Evolutionary conservation across 2,113 vertebrate genomes (phyloP).

Genomic region (Coturnix japonica): DNA sequence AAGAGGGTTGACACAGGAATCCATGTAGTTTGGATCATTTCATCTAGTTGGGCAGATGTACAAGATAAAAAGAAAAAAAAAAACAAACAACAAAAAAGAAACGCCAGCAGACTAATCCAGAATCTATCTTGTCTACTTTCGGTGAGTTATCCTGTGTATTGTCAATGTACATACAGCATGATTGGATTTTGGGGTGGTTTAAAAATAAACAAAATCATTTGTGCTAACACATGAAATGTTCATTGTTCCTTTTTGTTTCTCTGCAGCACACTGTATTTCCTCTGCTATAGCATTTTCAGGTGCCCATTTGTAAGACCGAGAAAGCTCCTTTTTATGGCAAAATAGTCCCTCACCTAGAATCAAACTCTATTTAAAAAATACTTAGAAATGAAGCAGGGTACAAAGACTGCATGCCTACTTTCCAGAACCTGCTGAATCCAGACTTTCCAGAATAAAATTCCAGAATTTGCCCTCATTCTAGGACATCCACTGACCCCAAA

Average conservation of each 20-base stretch:
- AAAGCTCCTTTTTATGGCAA: background rate
- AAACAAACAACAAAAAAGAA: background rate
- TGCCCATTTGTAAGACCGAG: background rate
- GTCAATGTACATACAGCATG: conserved; percentile 50
- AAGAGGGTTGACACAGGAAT: background rate
- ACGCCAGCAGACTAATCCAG: background rate
- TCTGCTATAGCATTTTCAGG: background rate
- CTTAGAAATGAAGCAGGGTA: background rate
- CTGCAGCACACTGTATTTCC: background rate
- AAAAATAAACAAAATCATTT: conserved; percentile 66
- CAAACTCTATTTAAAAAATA: background rate
- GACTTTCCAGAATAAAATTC: too few relatives aligned
- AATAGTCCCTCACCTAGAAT: background rate
- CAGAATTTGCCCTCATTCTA: background rate
- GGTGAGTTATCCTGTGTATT: conserved; percentile 5
- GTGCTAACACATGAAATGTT: background rate
- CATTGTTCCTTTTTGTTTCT: background rate
- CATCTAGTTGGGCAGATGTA: background rate
- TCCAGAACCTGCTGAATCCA: background rate
- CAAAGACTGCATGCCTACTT: background rate
- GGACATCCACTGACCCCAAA: fast-evolving
- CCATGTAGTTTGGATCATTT: background rate
- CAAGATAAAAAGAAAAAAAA: background rate
- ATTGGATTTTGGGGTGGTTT: conserved; percentile 25
- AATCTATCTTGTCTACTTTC: background rate